Percentiles rank a stretch among this genome's conserved stretches.
Evolutionary conservation across 2,113 vertebrate genomes (phyloP).

Genomic region (Brevimyrus niger): DNA sequence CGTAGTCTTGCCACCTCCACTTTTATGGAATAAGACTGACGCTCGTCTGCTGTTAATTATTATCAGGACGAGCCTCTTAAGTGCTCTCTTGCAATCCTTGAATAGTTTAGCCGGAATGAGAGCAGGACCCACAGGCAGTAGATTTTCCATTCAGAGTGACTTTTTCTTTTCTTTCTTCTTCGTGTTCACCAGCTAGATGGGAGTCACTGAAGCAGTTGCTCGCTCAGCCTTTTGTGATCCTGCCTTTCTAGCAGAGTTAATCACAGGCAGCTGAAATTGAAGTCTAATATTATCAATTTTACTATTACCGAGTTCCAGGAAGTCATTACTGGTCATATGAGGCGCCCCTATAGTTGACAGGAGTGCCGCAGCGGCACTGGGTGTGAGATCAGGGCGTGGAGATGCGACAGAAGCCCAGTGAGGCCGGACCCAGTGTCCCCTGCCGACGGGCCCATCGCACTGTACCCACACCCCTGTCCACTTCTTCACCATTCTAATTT

Average conservation of each 20-base stretch:
- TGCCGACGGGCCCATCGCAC: neutral
- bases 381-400: neutral
- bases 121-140: neutral
- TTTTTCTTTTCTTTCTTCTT: neutral
- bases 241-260: neutral
- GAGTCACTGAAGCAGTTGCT: neutral
- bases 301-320: neutral
- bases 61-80: neutral
- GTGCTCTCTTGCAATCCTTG: neutral
- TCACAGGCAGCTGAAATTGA: neutral
- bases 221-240: neutral
- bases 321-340: neutral
- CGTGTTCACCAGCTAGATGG: neutral
- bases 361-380: neutral
- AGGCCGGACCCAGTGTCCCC: neutral
- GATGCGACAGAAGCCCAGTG: neutral
- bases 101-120: neutral
- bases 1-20: neutral
- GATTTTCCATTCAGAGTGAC: neutral
- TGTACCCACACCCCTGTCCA: neutral
- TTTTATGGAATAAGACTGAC: neutral
- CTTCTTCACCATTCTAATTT: neutral
- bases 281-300: constrained; percentile 5
- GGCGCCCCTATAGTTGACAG: neutral
- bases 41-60: neutral